These are phyloP conservation scores for Isoperla grammatica DNA, from an alignment of 2,888 invertebrate genomes.

Conservation along the genomic window DNA sequence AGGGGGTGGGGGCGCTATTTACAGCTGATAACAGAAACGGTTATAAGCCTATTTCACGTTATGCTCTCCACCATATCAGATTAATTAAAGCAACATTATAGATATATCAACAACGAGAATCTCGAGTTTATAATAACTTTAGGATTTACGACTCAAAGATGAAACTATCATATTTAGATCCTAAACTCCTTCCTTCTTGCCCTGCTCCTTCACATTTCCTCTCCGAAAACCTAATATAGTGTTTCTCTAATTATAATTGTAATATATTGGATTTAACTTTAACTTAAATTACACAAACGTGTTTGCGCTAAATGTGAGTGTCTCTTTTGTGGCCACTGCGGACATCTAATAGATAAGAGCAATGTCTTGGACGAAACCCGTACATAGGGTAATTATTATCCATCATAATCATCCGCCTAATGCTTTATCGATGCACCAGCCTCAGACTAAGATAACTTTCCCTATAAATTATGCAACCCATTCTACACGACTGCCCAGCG, in stretches of 20 bases:
- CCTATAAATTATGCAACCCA: constrained; percentile 14
- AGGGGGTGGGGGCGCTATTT: constrained; percentile 28
- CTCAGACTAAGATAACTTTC: constrained; percentile 5
- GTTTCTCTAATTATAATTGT: too few relatives aligned
- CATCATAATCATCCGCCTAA: constrained; percentile 11
- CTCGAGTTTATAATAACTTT: constrained; percentile 50
- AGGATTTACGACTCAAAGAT: constrained; percentile 42
- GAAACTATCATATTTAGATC: constrained; percentile 24
- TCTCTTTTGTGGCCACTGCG: background rate
- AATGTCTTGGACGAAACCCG: constrained; percentile 11
- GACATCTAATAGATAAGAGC: constrained; percentile 15
- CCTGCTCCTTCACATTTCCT: constrained; percentile 42
- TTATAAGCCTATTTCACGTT: constrained; percentile 25
- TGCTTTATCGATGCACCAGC: constrained; percentile 8
- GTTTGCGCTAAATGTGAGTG: background rate
- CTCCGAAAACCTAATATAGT: constrained; percentile 27
- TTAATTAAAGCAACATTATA: constrained; percentile 49
- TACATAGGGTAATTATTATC: constrained; percentile 11
- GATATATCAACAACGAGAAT: constrained; percentile 47
- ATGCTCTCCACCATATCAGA: constrained; percentile 42
- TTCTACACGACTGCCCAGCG: constrained; percentile 12
- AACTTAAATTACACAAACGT: constrained; percentile 10
- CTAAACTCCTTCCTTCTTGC: constrained; percentile 11
- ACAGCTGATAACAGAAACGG: constrained; percentile 31
- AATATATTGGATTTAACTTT: constrained; percentile 6